Percentiles rank a stretch among this genome's conserved stretches.
Evolutionary conservation across 2,888 invertebrate species (phyloP).

Genomic region (Rhaphigaster nebulosa): DNA sequence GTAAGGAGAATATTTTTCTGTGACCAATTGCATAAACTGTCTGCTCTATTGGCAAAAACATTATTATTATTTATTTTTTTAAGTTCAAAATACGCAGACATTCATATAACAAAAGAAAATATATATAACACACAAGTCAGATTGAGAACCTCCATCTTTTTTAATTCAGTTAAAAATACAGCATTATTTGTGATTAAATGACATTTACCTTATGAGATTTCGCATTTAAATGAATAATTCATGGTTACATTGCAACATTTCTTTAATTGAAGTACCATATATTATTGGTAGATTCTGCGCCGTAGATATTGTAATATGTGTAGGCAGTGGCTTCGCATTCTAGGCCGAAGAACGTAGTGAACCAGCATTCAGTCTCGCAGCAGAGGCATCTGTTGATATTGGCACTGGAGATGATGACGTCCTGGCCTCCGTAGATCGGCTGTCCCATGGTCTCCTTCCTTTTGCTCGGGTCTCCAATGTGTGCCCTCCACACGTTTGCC

Average conservation of each 20-base stretch:
- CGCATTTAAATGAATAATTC: not conserved
- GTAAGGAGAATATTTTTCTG: no score
- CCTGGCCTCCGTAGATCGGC: constrained; percentile 4
- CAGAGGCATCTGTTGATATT: constrained; percentile 47
- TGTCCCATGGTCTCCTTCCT: not conserved
- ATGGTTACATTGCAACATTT: not conserved
- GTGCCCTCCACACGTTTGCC: constrained; percentile 40
- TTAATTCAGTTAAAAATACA: no score
- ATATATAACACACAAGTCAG: no score
- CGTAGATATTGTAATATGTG: constrained; percentile 47
- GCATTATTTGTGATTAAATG: not conserved
- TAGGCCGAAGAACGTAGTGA: constrained; percentile 48
- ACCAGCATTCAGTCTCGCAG: constrained; percentile 53
- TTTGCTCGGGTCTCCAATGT: not conserved
- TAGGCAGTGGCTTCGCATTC: constrained; percentile 53
- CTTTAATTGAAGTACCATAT: constrained; percentile 53
- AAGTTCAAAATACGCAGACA: no score
- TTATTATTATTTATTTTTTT: no score
- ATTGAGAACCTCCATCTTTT: no score
- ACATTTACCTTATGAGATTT: no score
- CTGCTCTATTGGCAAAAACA: no score
- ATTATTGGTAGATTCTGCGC: constrained; percentile 14
- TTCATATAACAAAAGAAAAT: no score
- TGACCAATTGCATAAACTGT: no score
- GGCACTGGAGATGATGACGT: constrained; percentile 42